A percentile compares a stretch with the other conserved stretches of the same genome.
phyloP scores from a whole-genome alignment of 2,888 invertebrate genomes.

The Drosophila merina region DNA sequence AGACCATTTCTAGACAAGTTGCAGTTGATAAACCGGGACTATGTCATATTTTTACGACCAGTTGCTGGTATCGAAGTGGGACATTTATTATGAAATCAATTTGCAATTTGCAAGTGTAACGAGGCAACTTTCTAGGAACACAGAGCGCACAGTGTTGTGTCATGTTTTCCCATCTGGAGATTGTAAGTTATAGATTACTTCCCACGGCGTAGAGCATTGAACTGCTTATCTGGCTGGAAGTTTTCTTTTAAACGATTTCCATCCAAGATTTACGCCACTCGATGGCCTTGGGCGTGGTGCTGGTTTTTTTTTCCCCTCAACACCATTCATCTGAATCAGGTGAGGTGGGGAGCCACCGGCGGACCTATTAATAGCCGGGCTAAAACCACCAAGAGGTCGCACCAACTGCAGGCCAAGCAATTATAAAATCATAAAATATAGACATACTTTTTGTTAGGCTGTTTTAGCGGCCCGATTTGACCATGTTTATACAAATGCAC shows the following conservation, averaged over 20 bases:
- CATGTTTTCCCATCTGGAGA: slow-evolving; percentile 14
- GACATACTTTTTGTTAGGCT: slow-evolving; percentile 55
- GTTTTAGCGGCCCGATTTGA: slow-evolving; percentile 57
- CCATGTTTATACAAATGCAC: slow-evolving; percentile 40
- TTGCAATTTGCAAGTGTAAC: slow-evolving; percentile 32
- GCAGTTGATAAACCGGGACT: slow-evolving; percentile 4
- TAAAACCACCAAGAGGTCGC: slow-evolving; percentile 55
- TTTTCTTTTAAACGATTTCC: slow-evolving; percentile 47
- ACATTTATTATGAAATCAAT: slow-evolving; percentile 19
- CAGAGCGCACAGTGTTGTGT: not conserved
- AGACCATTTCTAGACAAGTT: slow-evolving; percentile 19
- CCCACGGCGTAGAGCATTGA: slow-evolving; percentile 35
- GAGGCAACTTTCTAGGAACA: slow-evolving; percentile 17
- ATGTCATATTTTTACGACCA: slow-evolving; percentile 5
- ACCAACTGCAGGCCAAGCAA: slow-evolving; percentile 46
- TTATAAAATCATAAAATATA: slow-evolving; percentile 57
- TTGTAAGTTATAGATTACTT: slow-evolving; percentile 4
- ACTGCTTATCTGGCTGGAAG: slow-evolving; percentile 40
- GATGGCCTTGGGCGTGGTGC: slow-evolving; percentile 65
- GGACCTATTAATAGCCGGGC: slow-evolving; percentile 60
- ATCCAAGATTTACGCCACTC: slow-evolving; percentile 64
- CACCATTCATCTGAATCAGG: slow-evolving; percentile 19
- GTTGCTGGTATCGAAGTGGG: slow-evolving; percentile 4
- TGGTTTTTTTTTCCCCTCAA: slow-evolving; percentile 46
- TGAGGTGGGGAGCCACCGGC: not conserved